phyloP scores from a whole-genome alignment of 2,113 vertebrate species.

The Chaetodon auriga region DNA sequence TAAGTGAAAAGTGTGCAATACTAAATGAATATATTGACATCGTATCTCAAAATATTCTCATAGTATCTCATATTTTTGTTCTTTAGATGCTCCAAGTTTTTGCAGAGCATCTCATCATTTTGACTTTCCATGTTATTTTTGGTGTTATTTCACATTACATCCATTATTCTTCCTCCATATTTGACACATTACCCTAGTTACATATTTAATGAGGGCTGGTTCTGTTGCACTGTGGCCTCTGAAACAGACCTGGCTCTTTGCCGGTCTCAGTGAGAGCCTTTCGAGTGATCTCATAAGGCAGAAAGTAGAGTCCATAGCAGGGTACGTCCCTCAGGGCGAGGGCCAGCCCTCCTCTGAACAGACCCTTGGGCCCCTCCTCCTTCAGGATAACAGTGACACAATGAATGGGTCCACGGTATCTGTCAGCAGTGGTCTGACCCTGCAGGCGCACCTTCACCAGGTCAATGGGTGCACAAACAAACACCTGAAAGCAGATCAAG shows the following conservation, averaged over 20 bases:
- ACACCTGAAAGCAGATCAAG: slow-evolving; percentile 74
- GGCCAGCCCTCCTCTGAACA: slow-evolving; percentile 85
- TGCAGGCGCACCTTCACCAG: slow-evolving; percentile 91
- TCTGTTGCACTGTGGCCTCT: neutral
- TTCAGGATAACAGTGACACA: slow-evolving; percentile 81
- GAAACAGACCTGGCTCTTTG: slow-evolving; percentile 80
- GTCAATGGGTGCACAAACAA: slow-evolving; percentile 84
- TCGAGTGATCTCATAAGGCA: slow-evolving; percentile 84
- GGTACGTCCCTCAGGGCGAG: slow-evolving; percentile 86
- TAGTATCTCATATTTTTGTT: too few relatives aligned
- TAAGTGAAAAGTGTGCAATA: neutral
- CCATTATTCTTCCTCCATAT: neutral
- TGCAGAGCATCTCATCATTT: neutral
- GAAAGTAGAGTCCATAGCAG: slow-evolving; percentile 85
- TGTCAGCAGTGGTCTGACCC: slow-evolving; percentile 77
- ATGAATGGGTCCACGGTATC: slow-evolving; percentile 84
- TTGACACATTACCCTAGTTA: neutral
- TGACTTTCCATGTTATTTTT: neutral
- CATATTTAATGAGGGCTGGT: neutral
- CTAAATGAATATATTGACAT: too few relatives aligned
- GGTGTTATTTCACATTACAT: neutral
- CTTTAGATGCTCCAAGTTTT: too few relatives aligned
- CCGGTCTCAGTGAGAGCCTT: slow-evolving; percentile 73
- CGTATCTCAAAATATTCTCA: neutral
- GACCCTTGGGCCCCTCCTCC: slow-evolving; percentile 83